Conservation (phyloP, 2,797 vertebrate genomes). For the Phaenicophaeus curvirostris region DNA sequence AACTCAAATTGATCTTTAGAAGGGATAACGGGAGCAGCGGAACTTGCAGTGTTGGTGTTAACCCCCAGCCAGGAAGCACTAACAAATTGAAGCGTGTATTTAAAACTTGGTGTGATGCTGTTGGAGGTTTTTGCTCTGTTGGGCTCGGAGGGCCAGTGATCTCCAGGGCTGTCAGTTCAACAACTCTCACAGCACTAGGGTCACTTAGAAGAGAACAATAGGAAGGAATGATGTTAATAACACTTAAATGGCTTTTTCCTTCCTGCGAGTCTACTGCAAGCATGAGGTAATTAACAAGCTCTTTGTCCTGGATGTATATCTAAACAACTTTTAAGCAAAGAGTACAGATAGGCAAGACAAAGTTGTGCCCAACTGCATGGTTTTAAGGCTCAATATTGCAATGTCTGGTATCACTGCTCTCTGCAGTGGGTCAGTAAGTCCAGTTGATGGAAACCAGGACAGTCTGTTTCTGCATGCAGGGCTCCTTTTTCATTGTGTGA, state of each 20-base stretch:
- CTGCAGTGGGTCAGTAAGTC: neutral
- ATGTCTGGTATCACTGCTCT: neutral
- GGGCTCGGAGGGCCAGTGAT: slow-evolving; percentile 42
- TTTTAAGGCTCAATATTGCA: neutral
- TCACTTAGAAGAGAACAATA: slow-evolving; percentile 54
- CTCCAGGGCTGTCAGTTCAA: slow-evolving; percentile 63
- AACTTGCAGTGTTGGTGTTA: slow-evolving; percentile 13
- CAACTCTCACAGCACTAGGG: slow-evolving; percentile 28
- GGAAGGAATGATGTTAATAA: slow-evolving; percentile 52
- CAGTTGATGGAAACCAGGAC: neutral
- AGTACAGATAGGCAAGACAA: neutral
- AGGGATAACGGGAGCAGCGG: slow-evolving; percentile 26
- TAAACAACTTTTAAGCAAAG: slow-evolving; percentile 30
- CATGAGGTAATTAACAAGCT: slow-evolving; percentile 25
- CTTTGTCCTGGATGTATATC: slow-evolving; percentile 26
- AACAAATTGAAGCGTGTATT: slow-evolving; percentile 61
- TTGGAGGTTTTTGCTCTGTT: slow-evolving; percentile 57
- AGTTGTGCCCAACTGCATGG: neutral
- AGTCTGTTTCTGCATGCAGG: neutral
- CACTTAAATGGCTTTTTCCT: slow-evolving; percentile 25
- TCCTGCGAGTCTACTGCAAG: slow-evolving; percentile 21
- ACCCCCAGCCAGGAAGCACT: slow-evolving; percentile 6
- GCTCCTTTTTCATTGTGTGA: neutral
- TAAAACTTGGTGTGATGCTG: slow-evolving; percentile 60
- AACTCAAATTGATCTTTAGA: slow-evolving; percentile 12